Base-by-base conservation (phyloP, 2,888 invertebrate genomes). In the Vesta saturnalis region DNA sequence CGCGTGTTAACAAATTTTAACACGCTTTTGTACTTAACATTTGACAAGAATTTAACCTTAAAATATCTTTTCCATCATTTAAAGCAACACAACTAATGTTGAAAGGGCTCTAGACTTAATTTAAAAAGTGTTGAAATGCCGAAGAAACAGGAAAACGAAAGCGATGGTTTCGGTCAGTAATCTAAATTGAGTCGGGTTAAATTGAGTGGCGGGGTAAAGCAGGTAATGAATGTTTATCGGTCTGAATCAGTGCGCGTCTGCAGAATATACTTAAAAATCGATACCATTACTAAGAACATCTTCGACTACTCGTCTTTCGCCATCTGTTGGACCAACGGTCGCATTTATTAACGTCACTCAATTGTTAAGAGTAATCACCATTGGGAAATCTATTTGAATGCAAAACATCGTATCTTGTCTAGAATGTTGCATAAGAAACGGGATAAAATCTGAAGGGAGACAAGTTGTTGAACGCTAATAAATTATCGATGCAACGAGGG, bases 161-260 rank as follows among this genome's bases (percentile, higher is more conserved):
- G 76, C 77, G 79, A 77, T 78, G 66, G 67, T 72, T 77, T 81
- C 79, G 80, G 81, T 79, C 81, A 78, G 81, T 82, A 83, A 83
- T 83, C 82, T 80, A 81, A 82, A 83, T 82, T 82, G 82, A 82
- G 80, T 78, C 75, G 81, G 80, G 80, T 82, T 82, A 82, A 82
- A 82, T 81, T 82, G 82, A 80, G 80, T 81, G 78, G 79, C 78
- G 80, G 79, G 78, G 78, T 68, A 73, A 74, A 77, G 76, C 79
- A 81, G 80, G 82, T 82, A 83, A 83, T 82, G 83, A 82, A 83
- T 82, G 82, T 83, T 83, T 82, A 82, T 82, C 81, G 82, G 77
- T 74, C 78, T 77, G 81, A 82, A 82, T 82, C 81, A 80, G 80
- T 76, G 81, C 80, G 78, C 79, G 73, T 77, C 77, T 76, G 72